phyloP scores from a whole-genome alignment of 1,140 invertebrate species.

The Hyles euphorbiae region DNA sequence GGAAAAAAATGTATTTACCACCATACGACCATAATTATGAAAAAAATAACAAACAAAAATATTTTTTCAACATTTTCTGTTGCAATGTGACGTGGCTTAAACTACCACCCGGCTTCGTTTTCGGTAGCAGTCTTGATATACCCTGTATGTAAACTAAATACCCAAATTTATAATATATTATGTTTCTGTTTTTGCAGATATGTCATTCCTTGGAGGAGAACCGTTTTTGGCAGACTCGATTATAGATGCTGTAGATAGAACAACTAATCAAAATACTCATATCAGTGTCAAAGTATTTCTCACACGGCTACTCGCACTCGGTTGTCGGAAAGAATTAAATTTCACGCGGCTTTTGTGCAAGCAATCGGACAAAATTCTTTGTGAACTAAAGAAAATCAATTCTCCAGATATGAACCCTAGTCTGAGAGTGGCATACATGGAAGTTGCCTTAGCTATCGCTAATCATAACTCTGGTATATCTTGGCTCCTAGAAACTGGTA shows the following conservation, averaged over 20 bases:
- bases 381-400: constrained; percentile 42
- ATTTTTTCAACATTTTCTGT: no score
- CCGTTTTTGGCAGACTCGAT: constrained; percentile 44
- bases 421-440: constrained; percentile 54
- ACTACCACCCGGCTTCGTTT: no score
- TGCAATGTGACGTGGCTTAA: no score
- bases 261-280: constrained; percentile 33
- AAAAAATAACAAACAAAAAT: no score
- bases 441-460: constrained; percentile 45
- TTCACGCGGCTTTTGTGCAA: constrained; percentile 48
- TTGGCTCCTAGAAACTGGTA: constrained; percentile 49
- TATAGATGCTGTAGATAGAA: constrained; percentile 30
- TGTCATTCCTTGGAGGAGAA: constrained; percentile 29
- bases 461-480: constrained; percentile 48
- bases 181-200: constrained; percentile 43
- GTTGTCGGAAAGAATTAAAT: constrained; percentile 40
- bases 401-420: constrained; percentile 39
- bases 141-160: no score
- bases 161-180: not conserved
- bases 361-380: constrained; percentile 33
- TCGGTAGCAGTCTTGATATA: no score
- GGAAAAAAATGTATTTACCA: no score
- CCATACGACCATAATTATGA: no score
- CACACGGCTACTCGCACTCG: constrained; percentile 40
- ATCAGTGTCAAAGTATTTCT: constrained; percentile 61